These are phyloP conservation scores for Leptosomus discolor DNA, from an alignment of 2,113 vertebrate genomes.

Conservation along the genomic window DNA sequence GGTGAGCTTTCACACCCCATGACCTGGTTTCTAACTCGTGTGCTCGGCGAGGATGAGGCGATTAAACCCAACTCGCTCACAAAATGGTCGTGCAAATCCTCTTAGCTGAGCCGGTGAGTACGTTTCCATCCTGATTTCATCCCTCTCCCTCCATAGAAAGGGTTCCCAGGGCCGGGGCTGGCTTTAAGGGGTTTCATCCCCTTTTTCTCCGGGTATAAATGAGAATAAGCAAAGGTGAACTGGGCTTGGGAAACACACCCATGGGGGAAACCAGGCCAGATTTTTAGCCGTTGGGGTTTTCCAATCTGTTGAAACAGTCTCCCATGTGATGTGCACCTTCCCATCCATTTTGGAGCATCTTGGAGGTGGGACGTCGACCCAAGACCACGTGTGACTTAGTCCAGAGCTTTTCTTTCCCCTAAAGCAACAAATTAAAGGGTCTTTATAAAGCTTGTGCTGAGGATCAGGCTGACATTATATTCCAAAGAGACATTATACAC, in stretches of 20 bases:
- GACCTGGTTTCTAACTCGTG: neutral
- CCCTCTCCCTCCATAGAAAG: neutral
- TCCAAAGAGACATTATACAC: too few relatives aligned
- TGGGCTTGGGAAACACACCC: accelerated
- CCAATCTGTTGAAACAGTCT: neutral
- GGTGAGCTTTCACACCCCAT: neutral
- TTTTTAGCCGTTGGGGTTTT: neutral
- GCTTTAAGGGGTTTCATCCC: neutral
- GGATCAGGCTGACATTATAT: neutral
- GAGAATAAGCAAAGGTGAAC: neutral
- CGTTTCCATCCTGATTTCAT: neutral
- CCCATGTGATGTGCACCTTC: accelerated
- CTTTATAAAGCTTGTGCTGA: neutral
- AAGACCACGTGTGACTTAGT: accelerated
- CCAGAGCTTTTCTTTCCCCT: neutral
- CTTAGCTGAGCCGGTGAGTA: neutral
- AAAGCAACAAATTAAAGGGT: neutral
- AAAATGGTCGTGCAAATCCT: neutral
- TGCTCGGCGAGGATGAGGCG: neutral
- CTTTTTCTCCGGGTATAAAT: neutral
- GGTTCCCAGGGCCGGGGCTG: accelerated
- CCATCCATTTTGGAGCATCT: neutral
- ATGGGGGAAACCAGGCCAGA: accelerated
- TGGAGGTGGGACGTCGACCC: neutral
- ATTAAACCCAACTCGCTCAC: neutral